phyloP scores from a whole-genome alignment of 2,113 vertebrate genomes.

The Mesitornis unicolor region DNA sequence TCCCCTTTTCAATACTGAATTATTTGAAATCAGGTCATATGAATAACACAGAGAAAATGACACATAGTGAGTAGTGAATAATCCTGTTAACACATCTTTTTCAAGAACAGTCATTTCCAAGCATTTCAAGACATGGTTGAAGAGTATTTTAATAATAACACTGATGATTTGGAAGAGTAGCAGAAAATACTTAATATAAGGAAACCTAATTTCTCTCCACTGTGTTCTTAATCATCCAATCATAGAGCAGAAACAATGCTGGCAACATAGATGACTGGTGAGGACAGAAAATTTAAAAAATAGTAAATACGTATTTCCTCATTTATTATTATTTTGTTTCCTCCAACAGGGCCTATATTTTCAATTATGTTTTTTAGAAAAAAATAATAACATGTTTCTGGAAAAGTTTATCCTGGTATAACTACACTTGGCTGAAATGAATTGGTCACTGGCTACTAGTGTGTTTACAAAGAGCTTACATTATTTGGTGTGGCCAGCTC shows the following conservation, averaged over 20 bases:
- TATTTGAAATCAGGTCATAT: neutral
- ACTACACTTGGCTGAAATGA: neutral
- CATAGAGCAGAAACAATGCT: neutral
- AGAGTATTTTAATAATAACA: neutral
- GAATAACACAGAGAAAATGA: neutral
- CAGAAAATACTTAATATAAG: neutral
- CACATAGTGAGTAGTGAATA: neutral
- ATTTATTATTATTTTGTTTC: neutral
- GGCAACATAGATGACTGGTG: neutral
- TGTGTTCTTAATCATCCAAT: neutral
- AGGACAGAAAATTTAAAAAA: neutral
- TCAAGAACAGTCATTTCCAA: neutral
- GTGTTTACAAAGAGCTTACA: neutral
- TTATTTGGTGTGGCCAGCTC: neutral
- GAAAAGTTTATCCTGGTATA: neutral
- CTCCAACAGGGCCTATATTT: neutral
- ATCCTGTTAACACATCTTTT: neutral
- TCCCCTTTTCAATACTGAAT: neutral
- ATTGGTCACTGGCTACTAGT: accelerated
- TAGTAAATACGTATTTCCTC: neutral
- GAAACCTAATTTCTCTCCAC: neutral
- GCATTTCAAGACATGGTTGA: neutral
- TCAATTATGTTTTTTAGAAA: neutral
- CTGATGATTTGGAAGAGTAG: neutral
- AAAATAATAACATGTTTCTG: neutral